These are phyloP conservation scores for Acanthopagrus latus DNA, from an alignment of 2,797 vertebrate species.

Conservation along the genomic window DNA sequence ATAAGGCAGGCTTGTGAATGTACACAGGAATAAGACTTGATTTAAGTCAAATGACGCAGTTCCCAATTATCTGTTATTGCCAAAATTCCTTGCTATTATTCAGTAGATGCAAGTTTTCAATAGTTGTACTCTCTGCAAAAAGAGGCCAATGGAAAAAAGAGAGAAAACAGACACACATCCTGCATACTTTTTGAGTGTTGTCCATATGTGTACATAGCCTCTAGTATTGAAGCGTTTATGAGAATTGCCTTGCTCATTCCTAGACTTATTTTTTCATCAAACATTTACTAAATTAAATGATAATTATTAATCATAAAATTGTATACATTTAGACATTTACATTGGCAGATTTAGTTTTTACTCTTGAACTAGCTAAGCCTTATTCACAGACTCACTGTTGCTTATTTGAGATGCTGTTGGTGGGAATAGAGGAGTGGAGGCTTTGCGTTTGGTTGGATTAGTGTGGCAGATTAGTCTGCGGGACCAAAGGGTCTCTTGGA, in stretches of 20 bases:
- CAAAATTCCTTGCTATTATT: slow-evolving; percentile 13
- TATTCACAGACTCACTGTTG: slow-evolving; percentile 58
- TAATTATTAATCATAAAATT: no score
- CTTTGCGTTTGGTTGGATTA: slow-evolving; percentile 67
- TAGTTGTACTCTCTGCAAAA: neutral
- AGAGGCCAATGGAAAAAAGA: neutral
- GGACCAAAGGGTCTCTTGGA: slow-evolving; percentile 70
- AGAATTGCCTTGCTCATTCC: neutral
- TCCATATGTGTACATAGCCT: neutral
- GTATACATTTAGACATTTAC: neutral
- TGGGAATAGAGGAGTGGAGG: slow-evolving; percentile 47
- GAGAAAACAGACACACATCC: neutral
- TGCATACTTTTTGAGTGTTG: neutral
- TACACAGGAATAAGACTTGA: neutral
- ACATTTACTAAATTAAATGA: neutral
- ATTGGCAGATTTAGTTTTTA: neutral
- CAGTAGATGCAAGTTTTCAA: neutral
- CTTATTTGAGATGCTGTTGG: slow-evolving; percentile 46
- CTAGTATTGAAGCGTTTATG: neutral
- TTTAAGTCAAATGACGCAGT: neutral
- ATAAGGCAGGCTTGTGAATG: neutral
- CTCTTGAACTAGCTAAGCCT: slow-evolving; percentile 29
- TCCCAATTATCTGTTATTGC: neutral
- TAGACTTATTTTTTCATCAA: neutral
- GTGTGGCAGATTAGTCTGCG: slow-evolving; percentile 75